Conservation (phyloP, 1,140 invertebrate genomes). For the Trachymyrmex cornetzi region DNA sequence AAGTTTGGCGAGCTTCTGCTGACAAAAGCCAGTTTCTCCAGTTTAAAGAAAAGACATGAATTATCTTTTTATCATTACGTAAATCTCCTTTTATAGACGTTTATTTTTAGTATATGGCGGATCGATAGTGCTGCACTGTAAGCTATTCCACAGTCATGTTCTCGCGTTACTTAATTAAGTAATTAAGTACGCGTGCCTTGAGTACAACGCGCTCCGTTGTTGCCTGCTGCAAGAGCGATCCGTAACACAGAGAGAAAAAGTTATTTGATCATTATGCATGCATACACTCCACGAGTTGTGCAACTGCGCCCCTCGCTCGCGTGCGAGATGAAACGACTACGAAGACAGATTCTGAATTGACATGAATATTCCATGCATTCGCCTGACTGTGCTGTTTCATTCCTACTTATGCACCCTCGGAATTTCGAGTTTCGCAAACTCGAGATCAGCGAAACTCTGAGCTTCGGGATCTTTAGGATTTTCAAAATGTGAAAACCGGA, state of each 20-base stretch:
- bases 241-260: neutral
- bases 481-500: neutral
- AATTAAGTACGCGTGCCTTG: conserved; percentile 3
- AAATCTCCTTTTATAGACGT: neutral
- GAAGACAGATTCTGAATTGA: neutral
- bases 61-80: neutral
- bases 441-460: neutral
- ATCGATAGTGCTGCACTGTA: neutral
- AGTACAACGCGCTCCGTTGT: neutral
- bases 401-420: neutral
- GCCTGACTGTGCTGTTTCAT: neutral
- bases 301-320: neutral
- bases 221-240: neutral
- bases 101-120: neutral
- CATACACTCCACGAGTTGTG: neutral
- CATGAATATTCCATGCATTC: conserved; percentile 32
- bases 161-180: conserved; percentile 21
- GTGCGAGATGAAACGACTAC: conserved; percentile 18
- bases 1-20: neutral
- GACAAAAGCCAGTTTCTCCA: conserved; percentile 6
- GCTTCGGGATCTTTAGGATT: neutral
- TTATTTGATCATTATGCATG: conserved; percentile 32
- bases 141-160: neutral
- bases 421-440: conserved; percentile 8
- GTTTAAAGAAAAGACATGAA: neutral